These are phyloP conservation scores for Panorpa germanica DNA, from an alignment of 2,888 invertebrate species.

Conservation along the genomic window DNA sequence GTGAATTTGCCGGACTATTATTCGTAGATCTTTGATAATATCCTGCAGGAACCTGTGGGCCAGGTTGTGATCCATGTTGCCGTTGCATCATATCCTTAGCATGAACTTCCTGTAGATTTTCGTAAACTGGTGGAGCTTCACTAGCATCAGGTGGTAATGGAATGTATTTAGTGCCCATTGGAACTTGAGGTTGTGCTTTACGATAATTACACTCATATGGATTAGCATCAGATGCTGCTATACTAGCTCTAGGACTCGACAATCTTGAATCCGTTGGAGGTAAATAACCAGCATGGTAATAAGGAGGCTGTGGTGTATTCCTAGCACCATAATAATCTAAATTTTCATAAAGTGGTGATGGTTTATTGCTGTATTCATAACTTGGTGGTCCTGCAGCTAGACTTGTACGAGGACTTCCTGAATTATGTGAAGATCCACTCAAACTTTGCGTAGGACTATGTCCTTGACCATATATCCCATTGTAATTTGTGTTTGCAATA, in stretches of 20 bases:
- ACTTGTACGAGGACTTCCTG: conserved; percentile 24
- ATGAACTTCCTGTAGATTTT: conserved; percentile 42
- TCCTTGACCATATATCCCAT: conserved; percentile 12
- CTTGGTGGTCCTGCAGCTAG: conserved; percentile 19
- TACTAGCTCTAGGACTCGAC: conserved; percentile 18
- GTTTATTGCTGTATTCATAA: conserved; percentile 9
- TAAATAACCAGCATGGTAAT: too few relatives aligned
- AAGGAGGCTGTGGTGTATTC: conserved; percentile 35
- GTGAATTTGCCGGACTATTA: conserved; percentile 18
- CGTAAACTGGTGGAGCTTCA: conserved; percentile 37
- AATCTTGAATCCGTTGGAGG: conserved; percentile 19
- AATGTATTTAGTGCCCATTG: conserved; percentile 32
- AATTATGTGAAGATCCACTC: conserved; percentile 38
- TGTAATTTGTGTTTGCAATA: conserved; percentile 1
- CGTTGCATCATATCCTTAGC: too few relatives aligned
- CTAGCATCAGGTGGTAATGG: conserved; percentile 31
- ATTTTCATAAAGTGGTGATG: conserved; percentile 58
- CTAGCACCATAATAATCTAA: conserved; percentile 56
- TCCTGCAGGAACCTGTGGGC: too few relatives aligned
- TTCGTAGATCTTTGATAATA: too few relatives aligned
- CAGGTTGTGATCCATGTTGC: too few relatives aligned
- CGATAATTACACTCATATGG: conserved; percentile 37
- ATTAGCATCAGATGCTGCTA: conserved; percentile 23
- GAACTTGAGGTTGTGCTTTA: conserved; percentile 69
- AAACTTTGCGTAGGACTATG: conserved; percentile 38